Conservation (phyloP, 2,888 invertebrate genomes). For the Catonia carolina region DNA sequence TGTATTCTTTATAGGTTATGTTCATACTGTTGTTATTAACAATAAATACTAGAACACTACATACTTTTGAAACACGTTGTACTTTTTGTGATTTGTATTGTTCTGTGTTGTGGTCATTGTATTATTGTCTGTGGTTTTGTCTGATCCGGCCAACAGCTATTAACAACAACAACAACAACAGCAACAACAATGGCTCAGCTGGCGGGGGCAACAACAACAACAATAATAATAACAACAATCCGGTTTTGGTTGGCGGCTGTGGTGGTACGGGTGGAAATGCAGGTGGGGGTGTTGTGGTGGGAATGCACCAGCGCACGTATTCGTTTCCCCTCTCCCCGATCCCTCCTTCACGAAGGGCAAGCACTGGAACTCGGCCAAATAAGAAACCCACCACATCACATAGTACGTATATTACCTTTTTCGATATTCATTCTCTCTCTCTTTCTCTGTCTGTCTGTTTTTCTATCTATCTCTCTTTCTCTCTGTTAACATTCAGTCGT, state of each 20-base stretch:
- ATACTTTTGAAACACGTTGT: not conserved
- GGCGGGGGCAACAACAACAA: not conserved
- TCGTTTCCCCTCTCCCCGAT: constrained; percentile 36
- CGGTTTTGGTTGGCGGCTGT: no score
- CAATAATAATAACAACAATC: no score
- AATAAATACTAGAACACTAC: no score
- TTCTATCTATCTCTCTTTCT: constrained; percentile 27
- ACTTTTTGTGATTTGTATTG: not conserved
- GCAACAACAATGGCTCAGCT: not conserved
- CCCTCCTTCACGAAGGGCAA: constrained; percentile 35
- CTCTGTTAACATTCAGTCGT: no score
- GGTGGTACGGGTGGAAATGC: not conserved
- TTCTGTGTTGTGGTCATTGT: not conserved
- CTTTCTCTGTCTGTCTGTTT: constrained; percentile 30
- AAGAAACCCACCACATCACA: constrained; percentile 40
- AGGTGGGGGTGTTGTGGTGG: constrained; percentile 24
- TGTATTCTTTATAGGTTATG: no score
- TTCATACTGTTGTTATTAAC: no score
- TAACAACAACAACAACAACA: not conserved
- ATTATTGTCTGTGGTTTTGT: not conserved
- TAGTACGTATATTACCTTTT: constrained; percentile 36
- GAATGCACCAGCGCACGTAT: constrained; percentile 38
- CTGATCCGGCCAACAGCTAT: not conserved
- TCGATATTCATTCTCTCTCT: constrained; percentile 36
- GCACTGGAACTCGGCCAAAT: constrained; percentile 33